Conservation (phyloP, 2,113 vertebrate genomes). For the Falcunculus frontatus region DNA sequence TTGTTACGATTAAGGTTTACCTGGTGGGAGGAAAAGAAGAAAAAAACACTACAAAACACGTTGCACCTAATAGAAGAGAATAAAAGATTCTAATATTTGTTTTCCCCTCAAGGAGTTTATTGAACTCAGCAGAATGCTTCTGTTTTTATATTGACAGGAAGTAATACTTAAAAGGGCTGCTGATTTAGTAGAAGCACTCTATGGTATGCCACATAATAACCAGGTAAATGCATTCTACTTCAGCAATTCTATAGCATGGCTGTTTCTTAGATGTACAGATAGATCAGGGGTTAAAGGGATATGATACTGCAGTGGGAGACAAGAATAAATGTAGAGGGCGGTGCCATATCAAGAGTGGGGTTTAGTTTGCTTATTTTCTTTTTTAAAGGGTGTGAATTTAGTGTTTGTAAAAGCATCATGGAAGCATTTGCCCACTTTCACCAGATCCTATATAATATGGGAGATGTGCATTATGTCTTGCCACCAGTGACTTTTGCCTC, state of each 20-base stretch:
- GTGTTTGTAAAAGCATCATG: not conserved
- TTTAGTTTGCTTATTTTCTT: not conserved
- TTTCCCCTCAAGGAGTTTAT: conserved; percentile 10
- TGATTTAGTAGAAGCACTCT: conserved; percentile 92
- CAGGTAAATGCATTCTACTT: conserved; percentile 77
- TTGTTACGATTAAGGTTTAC: conserved; percentile 29
- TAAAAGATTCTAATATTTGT: not conserved
- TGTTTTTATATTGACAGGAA: conserved; percentile 80
- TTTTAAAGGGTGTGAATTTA: not conserved
- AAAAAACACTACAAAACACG: not conserved
- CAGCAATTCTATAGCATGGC: not conserved
- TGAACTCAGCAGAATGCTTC: conserved; percentile 32
- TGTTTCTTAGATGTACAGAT: not conserved
- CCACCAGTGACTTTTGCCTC: not conserved
- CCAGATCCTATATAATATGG: not conserved
- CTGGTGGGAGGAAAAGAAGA: not conserved
- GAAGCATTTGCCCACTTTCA: not conserved
- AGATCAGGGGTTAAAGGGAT: not conserved
- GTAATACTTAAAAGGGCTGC: conserved; percentile 94
- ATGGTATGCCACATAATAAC: conserved; percentile 94
- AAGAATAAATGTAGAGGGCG: not conserved
- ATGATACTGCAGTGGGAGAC: not conserved
- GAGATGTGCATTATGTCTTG: not conserved
- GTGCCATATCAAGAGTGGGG: not conserved
- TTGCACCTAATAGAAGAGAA: not conserved